A percentile compares a stretch with the other conserved stretches of the same genome.
phyloP scores from a whole-genome alignment of 2,113 vertebrate genomes.

The Proterorhinus semilunaris region DNA sequence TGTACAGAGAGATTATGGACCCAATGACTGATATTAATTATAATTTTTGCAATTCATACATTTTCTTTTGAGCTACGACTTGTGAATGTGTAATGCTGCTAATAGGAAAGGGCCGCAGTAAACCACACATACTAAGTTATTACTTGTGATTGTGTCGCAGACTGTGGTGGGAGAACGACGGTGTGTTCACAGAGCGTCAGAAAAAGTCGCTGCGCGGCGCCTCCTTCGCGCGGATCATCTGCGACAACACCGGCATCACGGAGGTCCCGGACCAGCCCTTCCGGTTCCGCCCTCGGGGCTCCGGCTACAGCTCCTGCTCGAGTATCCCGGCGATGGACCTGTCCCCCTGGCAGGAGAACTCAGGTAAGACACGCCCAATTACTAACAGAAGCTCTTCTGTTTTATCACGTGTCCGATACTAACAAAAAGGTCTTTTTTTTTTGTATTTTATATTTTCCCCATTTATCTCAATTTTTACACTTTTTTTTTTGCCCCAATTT shows the following conservation, averaged over 20 bases:
- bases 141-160: constrained; percentile 43
- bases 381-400: neutral
- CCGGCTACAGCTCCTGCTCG: constrained; percentile 46
- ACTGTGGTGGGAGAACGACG: constrained; percentile 74
- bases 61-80: no score
- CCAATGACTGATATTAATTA: no score
- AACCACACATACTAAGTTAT: no score
- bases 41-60: no score
- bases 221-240: constrained; percentile 72
- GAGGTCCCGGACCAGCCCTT: constrained; percentile 67
- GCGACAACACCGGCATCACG: constrained; percentile 75
- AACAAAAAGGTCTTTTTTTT: no score
- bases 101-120: no score
- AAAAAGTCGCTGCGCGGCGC: constrained; percentile 31
- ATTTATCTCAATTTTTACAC: no score
- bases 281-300: constrained; percentile 35
- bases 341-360: constrained; percentile 62
- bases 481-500: no score
- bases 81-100: no score
- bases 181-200: constrained; percentile 70
- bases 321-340: constrained; percentile 64
- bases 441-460: no score
- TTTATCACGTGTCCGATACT: neutral
- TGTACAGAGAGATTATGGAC: no score
- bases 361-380: constrained; percentile 29